Evolutionary conservation across 30 jellyfish, hydroid and myxozoan species (phyloP).

Genomic region (Phacellophora camtschatica): DNA sequence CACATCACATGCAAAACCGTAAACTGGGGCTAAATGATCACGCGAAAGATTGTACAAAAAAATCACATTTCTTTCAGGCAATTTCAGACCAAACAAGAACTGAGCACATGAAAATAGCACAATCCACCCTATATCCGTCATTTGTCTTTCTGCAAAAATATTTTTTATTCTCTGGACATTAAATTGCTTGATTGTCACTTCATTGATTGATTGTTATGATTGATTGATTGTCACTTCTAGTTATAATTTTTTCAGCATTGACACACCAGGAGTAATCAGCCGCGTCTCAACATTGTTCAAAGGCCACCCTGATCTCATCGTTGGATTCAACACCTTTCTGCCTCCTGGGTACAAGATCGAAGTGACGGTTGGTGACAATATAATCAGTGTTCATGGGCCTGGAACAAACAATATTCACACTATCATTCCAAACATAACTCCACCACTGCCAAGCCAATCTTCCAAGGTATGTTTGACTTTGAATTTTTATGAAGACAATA

Average conservation of each 20-base stretch:
- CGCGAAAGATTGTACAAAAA: too few relatives aligned
- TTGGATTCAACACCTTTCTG: conserved; percentile 88
- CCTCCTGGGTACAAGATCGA: conserved; percentile 98
- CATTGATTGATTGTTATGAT: too few relatives aligned
- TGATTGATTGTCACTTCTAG: too few relatives aligned
- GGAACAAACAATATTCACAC: conserved; percentile 66
- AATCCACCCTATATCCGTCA: too few relatives aligned
- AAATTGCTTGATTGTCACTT: too few relatives aligned
- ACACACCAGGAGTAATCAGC: conserved; percentile 97
- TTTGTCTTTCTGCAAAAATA: too few relatives aligned
- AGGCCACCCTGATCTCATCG: conserved; percentile 96
- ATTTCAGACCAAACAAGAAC: too few relatives aligned
- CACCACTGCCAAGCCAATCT: conserved; percentile 21
- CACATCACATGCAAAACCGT: too few relatives aligned
- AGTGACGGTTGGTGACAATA: conserved; percentile 76
- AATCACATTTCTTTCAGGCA: too few relatives aligned
- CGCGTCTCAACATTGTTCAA: conserved; percentile 88
- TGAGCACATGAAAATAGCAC: too few relatives aligned
- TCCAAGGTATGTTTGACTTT: conserved; percentile 1
- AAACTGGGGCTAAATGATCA: too few relatives aligned
- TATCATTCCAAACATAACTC: conserved; percentile 42
- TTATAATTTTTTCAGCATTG: conserved; percentile 83
- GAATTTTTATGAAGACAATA: not conserved
- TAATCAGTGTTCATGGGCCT: conserved; percentile 73
- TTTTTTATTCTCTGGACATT: too few relatives aligned